Percentiles rank a stretch among this genome's conserved stretches.
Conservation (phyloP, 2,113 vertebrate species). For the Stomatorhinus ivindoensis region DNA sequence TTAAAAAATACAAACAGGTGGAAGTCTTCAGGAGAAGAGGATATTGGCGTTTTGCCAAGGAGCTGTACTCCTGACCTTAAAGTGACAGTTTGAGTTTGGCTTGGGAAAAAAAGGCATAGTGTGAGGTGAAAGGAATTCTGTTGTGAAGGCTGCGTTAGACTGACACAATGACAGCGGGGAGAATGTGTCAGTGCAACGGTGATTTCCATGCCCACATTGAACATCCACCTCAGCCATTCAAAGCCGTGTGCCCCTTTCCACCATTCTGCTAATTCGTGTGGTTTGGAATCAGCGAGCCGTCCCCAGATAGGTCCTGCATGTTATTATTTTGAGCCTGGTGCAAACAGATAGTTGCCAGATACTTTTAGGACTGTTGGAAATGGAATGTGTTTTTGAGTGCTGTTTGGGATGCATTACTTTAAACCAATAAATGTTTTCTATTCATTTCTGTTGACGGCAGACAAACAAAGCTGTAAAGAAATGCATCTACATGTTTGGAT, state of each 20-base stretch:
- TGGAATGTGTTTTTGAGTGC: neutral
- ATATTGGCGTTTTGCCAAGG: neutral
- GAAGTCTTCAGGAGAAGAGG: neutral
- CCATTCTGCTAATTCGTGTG: neutral
- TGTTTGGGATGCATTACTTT: neutral
- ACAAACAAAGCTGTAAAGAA: neutral
- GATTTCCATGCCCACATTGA: neutral
- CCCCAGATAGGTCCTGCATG: neutral
- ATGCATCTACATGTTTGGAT: neutral
- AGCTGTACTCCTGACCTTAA: neutral
- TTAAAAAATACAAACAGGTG: neutral
- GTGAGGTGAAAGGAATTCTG: neutral
- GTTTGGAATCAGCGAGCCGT: neutral
- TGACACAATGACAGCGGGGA: neutral
- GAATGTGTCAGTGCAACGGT: neutral
- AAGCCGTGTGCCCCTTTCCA: neutral
- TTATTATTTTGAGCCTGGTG: neutral
- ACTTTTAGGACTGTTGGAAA: neutral
- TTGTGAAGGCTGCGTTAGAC: neutral
- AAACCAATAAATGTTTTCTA: neutral
- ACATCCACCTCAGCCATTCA: neutral
- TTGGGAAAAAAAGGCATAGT: neutral
- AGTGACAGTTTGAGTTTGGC: neutral
- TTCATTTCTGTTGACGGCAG: neutral
- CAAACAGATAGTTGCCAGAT: neutral